Evolutionary conservation across 2,113 vertebrate genomes (phyloP), one percentile per base, ranked within the genome.

Genomic region (Tonatia bakeri): DNA sequence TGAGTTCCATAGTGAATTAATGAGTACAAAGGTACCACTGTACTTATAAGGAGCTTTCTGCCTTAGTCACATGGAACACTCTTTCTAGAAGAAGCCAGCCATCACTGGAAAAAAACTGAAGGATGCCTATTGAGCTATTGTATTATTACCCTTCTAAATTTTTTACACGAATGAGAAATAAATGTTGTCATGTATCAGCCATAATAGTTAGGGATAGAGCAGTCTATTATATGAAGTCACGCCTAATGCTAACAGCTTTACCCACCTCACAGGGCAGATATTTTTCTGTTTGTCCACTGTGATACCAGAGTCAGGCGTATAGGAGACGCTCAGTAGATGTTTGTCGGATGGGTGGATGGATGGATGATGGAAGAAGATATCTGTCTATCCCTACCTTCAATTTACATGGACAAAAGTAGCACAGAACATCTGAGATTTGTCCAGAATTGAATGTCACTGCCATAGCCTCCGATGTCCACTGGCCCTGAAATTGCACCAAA

Each of bases 401-500:
- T 0, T 50, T 45, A 50, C 22, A 86, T 3, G 1, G 33, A 72
- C 4, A 7, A 61, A 72, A 61, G 17, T 24, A 61, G 3, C 43
- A 31, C 7, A 38, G 12, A 81, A 80, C 43, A 40, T 65, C 9
- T 59, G 38, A 43, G 15, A 61, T 33, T 87, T 40, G 15, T 22
- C 36, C 26, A 45, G 75, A 64, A 87, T 26, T 47, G 40, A 54
- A 33, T 31, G 17, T 8, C 33, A 38, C 13, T 33, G 24, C 4
- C 50, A 3, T 9, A 22, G 33, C 8, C 38, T 38, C 28, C 1
- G 5, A 47, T 15, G 5, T 11, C 59, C 19, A n/a, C 28, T 0
- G 0, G 31, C 2, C 17, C 20, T 67, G 59, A 65, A 50, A 77
- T n/a, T 45, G 13, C 3, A 80, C 24, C 69, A 56, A 64, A 77